Evolutionary conservation across 1,140 invertebrate species (phyloP), one percentile per base, ranked within the genome.

Genomic region (Drosophila biarmipes): DNA sequence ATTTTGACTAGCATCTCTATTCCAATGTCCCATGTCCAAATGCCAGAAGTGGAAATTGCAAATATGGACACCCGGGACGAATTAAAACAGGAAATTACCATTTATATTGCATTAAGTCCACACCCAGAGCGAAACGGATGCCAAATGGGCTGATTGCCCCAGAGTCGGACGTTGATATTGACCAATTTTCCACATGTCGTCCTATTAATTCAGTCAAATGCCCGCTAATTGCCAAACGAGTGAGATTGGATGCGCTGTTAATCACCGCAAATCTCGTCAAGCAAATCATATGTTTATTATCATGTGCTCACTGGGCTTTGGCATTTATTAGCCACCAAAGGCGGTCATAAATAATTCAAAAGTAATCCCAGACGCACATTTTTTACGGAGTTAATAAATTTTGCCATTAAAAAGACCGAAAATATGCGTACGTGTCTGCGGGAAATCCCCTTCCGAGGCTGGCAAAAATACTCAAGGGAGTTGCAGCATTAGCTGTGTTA

Each of bases 21-120:
- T n/a, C 24, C 3, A 24, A 24, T 53, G 45, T 29, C 8, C 27
- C n/a, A 31, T 49, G 46, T 49, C 35, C 21, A 21, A 55, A 46
- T 45, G 34, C 24, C 43, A 51, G 52, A 37, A 29, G 31, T 55
- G 56, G 21, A 62, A 46, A 59, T 59, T 59, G 52, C 72, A 48
- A 76, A 76, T 80, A 80, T 56, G 59, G 67, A 42, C 63, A 31
- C n/a, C 29, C 45, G 63, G 63, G 45, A 67, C 67, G 59, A 77
- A 86, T 80, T 59, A 61, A 77, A 69, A 57, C 72, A 73, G 61
- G 66, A 86, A 85, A 80, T 58, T 85, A 73, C 59, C 77, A 85
- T 86, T 80, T 86, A 73, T 78, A 66, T 62, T 78, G 73, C 77
- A 71, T 85, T 86, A 85, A 73, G 68, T 66, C 61, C 57, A 69